phyloP scores from a whole-genome alignment of 2,888 invertebrate genomes.

The Drosophila parthenogenetica region DNA sequence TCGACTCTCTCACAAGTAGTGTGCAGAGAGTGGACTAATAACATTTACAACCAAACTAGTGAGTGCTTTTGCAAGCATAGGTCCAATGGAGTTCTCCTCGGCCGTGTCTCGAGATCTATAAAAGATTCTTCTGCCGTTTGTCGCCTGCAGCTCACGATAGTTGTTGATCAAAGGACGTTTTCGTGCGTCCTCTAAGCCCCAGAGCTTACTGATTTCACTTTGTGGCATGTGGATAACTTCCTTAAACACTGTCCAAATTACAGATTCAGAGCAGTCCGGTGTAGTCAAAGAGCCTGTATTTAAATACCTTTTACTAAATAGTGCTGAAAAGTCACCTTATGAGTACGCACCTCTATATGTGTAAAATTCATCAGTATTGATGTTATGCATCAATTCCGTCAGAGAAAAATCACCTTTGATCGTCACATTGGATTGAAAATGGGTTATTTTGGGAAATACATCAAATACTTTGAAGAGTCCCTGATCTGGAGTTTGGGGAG shows the following conservation, averaged over 20 bases:
- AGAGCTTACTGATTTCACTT: constrained; percentile 56
- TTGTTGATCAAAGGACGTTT: constrained; percentile 45
- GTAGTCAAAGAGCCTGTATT: constrained; percentile 89
- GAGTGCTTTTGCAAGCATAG: neutral
- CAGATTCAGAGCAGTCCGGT: constrained; percentile 89
- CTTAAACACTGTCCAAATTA: constrained; percentile 89
- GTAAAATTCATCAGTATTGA: constrained; percentile 68
- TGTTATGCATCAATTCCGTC: constrained; percentile 62
- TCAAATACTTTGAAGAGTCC: constrained; percentile 67
- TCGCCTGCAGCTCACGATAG: constrained; percentile 47
- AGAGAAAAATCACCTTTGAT: constrained; percentile 56
- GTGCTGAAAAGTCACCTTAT: too few species aligned
- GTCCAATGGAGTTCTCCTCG: neutral
- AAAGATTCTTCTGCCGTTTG: constrained; percentile 46
- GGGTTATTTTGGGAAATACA: constrained; percentile 53
- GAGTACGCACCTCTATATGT: constrained; percentile 71
- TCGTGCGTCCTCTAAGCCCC: constrained; percentile 44
- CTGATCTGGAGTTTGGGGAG: constrained; percentile 8
- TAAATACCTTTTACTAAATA: too few species aligned
- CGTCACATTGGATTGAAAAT: constrained; percentile 51
- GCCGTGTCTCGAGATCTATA: neutral
- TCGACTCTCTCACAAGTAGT: too few species aligned
- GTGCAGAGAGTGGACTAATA: neutral
- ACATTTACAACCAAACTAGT: neutral
- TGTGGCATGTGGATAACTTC: constrained; percentile 84